A percentile compares a stretch with the other conserved stretches of the same genome.
These are phyloP conservation scores for Tichodroma muraria DNA, from an alignment of 2,113 vertebrate genomes.

Conservation along the genomic window DNA sequence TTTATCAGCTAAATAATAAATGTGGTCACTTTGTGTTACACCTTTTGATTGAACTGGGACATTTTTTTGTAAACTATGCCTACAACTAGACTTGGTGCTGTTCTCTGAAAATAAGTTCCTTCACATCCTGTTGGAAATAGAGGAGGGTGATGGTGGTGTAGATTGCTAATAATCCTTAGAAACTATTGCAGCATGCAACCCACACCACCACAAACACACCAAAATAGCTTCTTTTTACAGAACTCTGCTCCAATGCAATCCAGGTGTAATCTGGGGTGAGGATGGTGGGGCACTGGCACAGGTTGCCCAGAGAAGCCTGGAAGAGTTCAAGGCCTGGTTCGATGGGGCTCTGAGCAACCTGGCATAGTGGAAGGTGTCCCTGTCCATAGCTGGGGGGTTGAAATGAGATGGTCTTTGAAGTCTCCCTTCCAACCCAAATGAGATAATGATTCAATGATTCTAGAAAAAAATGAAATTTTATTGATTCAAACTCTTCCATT, in stretches of 20 bases:
- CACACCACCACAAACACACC: neutral
- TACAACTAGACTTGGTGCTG: neutral
- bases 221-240: neutral
- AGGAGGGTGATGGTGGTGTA: fast-evolving
- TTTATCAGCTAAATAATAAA: neutral
- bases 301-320: neutral
- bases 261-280: no score
- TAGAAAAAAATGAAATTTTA: neutral
- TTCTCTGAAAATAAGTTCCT: neutral
- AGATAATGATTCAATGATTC: neutral
- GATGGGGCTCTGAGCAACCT: fast-evolving
- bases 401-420: neutral
- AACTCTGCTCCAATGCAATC: neutral
- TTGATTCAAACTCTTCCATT: neutral
- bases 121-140: neutral
- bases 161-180: neutral
- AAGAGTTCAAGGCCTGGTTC: neutral
- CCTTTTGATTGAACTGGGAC: neutral
- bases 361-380: neutral
- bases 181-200: neutral
- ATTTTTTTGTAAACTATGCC: neutral
- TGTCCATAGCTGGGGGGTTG: fast-evolving
- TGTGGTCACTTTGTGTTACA: neutral
- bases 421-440: fast-evolving
- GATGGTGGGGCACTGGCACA: neutral